These are phyloP conservation scores for Ciconia maguari DNA, from an alignment of 2,113 vertebrate species.

Conservation along the genomic window DNA sequence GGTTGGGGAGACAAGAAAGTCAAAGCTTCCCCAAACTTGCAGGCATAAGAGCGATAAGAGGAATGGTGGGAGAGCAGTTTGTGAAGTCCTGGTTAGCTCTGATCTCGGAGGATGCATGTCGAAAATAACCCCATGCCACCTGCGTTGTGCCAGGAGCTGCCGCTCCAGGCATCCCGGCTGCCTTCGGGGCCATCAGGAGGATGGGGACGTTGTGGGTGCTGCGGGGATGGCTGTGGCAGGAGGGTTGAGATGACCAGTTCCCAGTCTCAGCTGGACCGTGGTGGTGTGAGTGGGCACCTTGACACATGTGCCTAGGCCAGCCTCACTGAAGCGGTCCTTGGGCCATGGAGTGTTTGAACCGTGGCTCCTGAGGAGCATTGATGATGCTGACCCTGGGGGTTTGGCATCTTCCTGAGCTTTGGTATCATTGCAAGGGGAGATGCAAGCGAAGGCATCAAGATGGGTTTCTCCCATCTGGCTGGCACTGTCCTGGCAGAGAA, in stretches of 20 bases:
- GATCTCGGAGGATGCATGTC: background rate
- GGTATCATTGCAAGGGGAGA: background rate
- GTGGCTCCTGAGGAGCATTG: background rate
- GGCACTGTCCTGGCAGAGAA: background rate
- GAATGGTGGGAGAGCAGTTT: background rate
- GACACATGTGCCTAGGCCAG: rapidly evolving
- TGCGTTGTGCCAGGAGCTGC: background rate
- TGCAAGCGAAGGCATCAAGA: background rate
- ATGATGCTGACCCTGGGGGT: background rate
- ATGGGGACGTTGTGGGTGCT: background rate
- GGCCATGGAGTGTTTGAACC: rapidly evolving
- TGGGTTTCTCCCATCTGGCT: background rate
- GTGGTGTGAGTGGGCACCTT: too few species aligned
- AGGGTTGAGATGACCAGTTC: background rate
- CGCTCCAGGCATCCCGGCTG: rapidly evolving
- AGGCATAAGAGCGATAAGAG: background rate
- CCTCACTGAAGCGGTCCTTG: background rate
- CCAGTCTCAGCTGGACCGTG: background rate
- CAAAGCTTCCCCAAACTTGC: background rate
- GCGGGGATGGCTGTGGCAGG: background rate
- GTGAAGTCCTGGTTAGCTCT: background rate
- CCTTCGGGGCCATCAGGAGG: background rate
- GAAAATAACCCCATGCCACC: background rate
- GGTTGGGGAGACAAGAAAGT: background rate
- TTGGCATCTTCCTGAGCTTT: background rate